phyloP scores from a whole-genome alignment of 2,888 invertebrate species.

The Romanomermis culicivorax region DNA sequence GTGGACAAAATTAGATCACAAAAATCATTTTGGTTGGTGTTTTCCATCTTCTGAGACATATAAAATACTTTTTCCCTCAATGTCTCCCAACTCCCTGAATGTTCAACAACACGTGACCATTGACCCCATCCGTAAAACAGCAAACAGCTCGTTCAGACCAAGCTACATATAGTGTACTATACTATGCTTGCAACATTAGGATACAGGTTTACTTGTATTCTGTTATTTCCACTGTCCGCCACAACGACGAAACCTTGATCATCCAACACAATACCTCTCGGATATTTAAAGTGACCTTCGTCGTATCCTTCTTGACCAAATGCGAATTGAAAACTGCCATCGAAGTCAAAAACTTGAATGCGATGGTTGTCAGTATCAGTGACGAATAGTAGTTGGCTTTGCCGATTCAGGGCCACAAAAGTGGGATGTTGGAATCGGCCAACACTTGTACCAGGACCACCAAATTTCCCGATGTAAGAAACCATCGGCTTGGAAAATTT shows the following conservation, averaged over 20 bases:
- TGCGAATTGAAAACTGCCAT: slow-evolving; percentile 50
- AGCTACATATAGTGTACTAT: too few species aligned
- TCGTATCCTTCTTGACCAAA: slow-evolving; percentile 58
- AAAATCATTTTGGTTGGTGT: too few species aligned
- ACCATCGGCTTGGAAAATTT: slow-evolving; percentile 95
- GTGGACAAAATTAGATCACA: too few species aligned
- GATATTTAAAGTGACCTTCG: slow-evolving; percentile 90
- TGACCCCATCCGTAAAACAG: too few species aligned
- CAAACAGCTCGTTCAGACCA: too few species aligned
- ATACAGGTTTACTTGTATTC: slow-evolving; percentile 51
- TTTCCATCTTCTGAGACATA: too few species aligned
- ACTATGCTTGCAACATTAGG: too few species aligned
- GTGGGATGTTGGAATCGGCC: slow-evolving; percentile 94
- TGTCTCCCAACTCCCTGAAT: too few species aligned
- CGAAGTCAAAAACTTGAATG: slow-evolving; percentile 51
- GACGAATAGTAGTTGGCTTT: slow-evolving; percentile 68
- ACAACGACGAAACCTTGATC: slow-evolving; percentile 73
- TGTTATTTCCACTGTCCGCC: slow-evolving; percentile 92
- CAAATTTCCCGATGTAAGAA: slow-evolving; percentile 89
- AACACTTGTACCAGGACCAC: slow-evolving; percentile 62
- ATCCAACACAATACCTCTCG: slow-evolving; percentile 32
- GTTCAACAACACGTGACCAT: too few species aligned
- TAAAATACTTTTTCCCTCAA: too few species aligned
- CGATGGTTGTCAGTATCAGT: slow-evolving; percentile 95
- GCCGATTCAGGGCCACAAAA: slow-evolving; percentile 84